A percentile compares a stretch with the other conserved stretches of the same genome.
These are phyloP conservation scores for Thecophora atra DNA, from an alignment of 2,888 invertebrate species.

Conservation along the genomic window DNA sequence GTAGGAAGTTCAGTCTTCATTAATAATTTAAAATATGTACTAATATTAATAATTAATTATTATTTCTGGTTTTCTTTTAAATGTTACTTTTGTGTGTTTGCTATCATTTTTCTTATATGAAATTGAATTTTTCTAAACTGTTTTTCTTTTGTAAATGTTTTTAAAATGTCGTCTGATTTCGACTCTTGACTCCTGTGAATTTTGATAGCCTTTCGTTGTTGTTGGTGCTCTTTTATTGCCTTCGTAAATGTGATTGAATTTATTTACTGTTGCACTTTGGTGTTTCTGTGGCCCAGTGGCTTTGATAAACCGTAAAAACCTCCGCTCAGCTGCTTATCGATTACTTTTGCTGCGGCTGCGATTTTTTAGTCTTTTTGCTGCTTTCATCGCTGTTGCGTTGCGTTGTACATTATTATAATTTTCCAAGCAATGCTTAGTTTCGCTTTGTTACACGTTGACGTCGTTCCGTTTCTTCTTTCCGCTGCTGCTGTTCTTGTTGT, in stretches of 20 bases:
- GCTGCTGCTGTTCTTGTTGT: constrained; percentile 1
- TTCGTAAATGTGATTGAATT: constrained; percentile 48
- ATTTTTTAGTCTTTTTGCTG: background rate
- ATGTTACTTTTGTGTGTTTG: no score
- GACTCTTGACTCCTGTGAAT: background rate
- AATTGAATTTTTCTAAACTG: no score
- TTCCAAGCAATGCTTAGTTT: background rate
- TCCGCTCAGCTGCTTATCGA: background rate
- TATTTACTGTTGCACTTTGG: constrained; percentile 51
- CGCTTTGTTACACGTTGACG: no score
- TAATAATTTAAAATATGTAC: no score
- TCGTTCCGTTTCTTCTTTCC: background rate
- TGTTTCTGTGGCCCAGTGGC: constrained; percentile 42
- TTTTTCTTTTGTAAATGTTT: background rate
- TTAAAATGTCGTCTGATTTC: constrained; percentile 5
- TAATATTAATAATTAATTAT: no score
- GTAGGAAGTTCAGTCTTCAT: no score
- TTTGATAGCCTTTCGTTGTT: background rate
- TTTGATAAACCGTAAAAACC: no score
- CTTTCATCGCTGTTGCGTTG: no score
- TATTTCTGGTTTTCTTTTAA: no score
- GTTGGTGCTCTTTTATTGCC: background rate
- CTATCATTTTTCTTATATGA: no score
- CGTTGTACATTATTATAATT: background rate
- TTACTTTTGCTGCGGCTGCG: background rate